These are phyloP conservation scores for Epiblema foenella DNA, from an alignment of 2,888 invertebrate species.

Conservation along the genomic window DNA sequence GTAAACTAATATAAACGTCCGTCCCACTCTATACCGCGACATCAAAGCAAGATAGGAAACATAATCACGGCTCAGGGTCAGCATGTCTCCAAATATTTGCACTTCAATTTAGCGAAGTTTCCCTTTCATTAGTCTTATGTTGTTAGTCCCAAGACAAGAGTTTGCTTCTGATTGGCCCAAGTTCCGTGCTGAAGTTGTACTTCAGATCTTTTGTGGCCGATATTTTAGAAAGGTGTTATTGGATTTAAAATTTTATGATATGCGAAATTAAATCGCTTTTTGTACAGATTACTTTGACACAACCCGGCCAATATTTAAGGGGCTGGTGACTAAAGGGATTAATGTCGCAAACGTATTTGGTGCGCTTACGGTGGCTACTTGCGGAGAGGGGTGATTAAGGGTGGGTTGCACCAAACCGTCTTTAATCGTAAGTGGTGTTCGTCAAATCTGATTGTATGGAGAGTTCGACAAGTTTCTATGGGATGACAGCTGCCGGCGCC, in stretches of 20 bases:
- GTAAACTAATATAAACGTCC: neutral
- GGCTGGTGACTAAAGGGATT: constrained; percentile 31
- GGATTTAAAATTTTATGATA: no score
- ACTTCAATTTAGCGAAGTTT: constrained; percentile 39
- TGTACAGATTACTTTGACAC: no score
- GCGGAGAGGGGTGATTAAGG: neutral
- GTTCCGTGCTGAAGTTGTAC: constrained; percentile 26
- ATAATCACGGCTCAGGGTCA: constrained; percentile 28
- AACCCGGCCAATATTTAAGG: no score
- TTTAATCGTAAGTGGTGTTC: no score
- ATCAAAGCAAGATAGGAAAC: constrained; percentile 12
- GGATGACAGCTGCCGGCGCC: no score
- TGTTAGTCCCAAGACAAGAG: constrained; percentile 43
- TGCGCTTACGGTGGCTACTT: constrained; percentile 11
- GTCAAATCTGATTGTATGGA: no score
- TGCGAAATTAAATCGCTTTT: no score
- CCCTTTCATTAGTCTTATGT: constrained; percentile 42
- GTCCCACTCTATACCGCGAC: neutral
- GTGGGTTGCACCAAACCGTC: no score
- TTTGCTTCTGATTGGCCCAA: constrained; percentile 42
- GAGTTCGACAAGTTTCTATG: no score
- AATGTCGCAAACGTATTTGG: constrained; percentile 27
- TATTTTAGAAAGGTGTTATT: no score
- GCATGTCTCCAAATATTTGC: constrained; percentile 38
- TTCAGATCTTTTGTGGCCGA: no score